phyloP scores from a whole-genome alignment of 2,113 vertebrate species.

The Mus spicilegus region DNA sequence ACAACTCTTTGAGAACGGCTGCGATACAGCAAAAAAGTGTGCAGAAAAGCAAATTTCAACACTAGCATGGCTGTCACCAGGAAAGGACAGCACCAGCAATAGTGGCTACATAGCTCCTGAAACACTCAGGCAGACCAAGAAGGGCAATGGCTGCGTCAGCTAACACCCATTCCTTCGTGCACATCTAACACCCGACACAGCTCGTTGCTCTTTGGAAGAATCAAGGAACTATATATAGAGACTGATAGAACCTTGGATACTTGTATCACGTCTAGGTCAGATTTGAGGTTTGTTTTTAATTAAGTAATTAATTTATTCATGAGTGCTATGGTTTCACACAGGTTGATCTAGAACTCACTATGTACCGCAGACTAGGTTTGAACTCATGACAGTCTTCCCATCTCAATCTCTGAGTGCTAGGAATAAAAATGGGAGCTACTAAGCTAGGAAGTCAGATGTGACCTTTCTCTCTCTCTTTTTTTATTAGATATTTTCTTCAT shows the following conservation, averaged over 20 bases:
- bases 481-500: no score
- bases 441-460: background rate
- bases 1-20: constrained; percentile 68
- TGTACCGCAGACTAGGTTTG: background rate
- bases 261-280: background rate
- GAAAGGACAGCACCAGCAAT: background rate
- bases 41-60: constrained; percentile 12
- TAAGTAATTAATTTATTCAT: background rate
- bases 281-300: background rate
- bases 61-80: background rate
- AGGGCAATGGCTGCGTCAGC: background rate
- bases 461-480: background rate
- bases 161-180: background rate
- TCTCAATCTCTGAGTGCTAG: background rate
- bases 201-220: background rate
- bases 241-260: background rate
- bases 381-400: background rate
- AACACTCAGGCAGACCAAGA: background rate
- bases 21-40: constrained; percentile 73
- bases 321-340: background rate
- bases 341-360: background rate
- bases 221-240: background rate
- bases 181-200: background rate
- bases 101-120: background rate
- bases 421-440: background rate